These are phyloP conservation scores for Cossypha heuglini DNA, from an alignment of 2,797 vertebrate genomes.

Conservation along the genomic window DNA sequence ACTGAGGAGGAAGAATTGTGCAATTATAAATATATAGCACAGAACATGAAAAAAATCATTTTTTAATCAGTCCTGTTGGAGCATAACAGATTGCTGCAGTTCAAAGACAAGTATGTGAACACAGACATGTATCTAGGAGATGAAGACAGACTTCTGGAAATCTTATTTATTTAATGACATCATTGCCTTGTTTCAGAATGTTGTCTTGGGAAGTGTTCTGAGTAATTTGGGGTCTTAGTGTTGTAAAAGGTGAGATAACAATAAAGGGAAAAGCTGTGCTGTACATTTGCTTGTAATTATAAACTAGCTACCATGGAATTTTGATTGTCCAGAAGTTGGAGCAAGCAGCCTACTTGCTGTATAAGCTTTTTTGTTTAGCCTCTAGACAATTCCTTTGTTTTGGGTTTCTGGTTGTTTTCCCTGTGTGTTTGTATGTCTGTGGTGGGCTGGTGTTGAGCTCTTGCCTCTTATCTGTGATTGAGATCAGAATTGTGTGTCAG, in stretches of 20 bases:
- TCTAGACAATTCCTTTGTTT: background rate
- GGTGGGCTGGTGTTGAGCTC: background rate
- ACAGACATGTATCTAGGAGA: background rate
- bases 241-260: background rate
- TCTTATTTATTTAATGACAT: background rate
- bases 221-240: background rate
- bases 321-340: background rate
- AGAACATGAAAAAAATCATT: background rate
- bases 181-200: background rate
- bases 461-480: rapidly evolving
- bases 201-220: background rate
- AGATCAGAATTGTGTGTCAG: background rate
- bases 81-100: background rate
- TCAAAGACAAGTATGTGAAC: background rate
- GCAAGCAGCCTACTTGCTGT: background rate
- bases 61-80: background rate
- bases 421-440: background rate
- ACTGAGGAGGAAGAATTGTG: background rate
- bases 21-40: background rate
- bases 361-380: background rate
- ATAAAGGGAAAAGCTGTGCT: background rate
- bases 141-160: background rate
- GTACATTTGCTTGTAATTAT: background rate
- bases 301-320: background rate
- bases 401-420: background rate